phyloP scores from a whole-genome alignment of 2,888 invertebrate genomes.

The Nineta flava region DNA sequence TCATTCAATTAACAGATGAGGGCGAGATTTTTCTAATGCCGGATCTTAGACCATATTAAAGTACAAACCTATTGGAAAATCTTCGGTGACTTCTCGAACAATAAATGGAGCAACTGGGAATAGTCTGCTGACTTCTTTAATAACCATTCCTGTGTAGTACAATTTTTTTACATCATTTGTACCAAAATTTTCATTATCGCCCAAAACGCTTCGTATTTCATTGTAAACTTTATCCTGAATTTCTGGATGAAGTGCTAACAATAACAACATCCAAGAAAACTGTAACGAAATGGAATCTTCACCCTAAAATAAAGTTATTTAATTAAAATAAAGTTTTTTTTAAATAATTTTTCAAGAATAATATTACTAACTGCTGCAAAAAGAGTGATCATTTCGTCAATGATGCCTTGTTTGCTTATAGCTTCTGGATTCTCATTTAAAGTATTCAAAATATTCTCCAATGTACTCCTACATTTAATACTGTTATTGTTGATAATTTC shows the following conservation, averaged over 20 bases:
- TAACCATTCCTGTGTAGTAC: conserved; percentile 19
- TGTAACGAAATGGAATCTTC: conserved; percentile 20
- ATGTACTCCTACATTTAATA: conserved; percentile 12
- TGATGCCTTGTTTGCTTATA: conserved; percentile 14
- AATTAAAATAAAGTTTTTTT: not conserved
- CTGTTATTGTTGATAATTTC: not conserved
- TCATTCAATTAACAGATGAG: too few species aligned
- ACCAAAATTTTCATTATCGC: conserved; percentile 13
- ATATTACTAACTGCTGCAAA: conserved; percentile 17
- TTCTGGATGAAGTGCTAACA: conserved; percentile 23
- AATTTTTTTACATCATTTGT: conserved; percentile 17
- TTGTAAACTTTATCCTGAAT: conserved; percentile 20
- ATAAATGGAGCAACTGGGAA: conserved; percentile 21
- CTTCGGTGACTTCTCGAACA: conserved; percentile 16
- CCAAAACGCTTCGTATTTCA: conserved; percentile 18
- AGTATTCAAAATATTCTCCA: conserved; percentile 16
- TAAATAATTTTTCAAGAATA: not conserved
- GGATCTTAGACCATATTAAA: too few species aligned
- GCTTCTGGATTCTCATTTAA: conserved; percentile 14
- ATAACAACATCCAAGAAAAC: conserved; percentile 14
- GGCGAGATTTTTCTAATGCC: too few species aligned
- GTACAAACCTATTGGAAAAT: conserved; percentile 16
- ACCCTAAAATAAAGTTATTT: conserved; percentile 12
- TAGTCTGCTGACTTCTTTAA: conserved; percentile 20
- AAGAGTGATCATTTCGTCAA: conserved; percentile 17